Evolutionary conservation across 1,140 invertebrate species (phyloP).

Genomic region (Paramacrobiotus metropolitanus): DNA sequence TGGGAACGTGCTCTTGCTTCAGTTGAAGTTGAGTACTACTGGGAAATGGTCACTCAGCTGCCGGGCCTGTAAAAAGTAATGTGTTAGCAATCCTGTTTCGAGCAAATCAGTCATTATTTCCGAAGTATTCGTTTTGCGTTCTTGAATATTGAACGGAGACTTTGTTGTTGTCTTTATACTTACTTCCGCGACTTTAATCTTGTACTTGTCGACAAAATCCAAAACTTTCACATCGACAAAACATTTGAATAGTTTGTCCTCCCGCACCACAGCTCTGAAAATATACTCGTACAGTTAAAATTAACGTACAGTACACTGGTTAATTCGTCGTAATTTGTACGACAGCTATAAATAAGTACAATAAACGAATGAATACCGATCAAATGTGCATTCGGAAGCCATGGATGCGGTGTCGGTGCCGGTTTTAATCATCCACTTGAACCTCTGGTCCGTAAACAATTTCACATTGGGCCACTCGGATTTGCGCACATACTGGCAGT

Average conservation of each 20-base stretch:
- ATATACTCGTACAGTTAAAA: too few relatives aligned
- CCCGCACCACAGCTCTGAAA: too few relatives aligned
- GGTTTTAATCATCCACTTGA: neutral
- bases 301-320: too few relatives aligned
- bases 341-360: neutral
- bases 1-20: too few relatives aligned
- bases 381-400: constrained; percentile 1
- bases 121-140: neutral
- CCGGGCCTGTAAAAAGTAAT: neutral
- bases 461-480: neutral
- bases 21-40: neutral
- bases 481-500: constrained; percentile 1
- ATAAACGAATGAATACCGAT: neutral
- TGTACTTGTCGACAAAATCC: neutral
- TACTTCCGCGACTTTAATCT: neutral
- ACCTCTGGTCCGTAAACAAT: neutral
- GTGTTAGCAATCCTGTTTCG: neutral
- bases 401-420: constrained; percentile 1
- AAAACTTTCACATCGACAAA: neutral
- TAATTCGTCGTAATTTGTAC: neutral
- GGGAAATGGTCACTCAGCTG: constrained; percentile 4
- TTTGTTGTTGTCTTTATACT: neutral
- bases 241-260: too few relatives aligned
- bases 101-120: neutral
- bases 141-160: neutral